Percentiles rank a stretch among this genome's conserved stretches.
These are phyloP conservation scores for Leptopilina boulardi DNA, from an alignment of 1,140 invertebrate species.

Conservation along the genomic window DNA sequence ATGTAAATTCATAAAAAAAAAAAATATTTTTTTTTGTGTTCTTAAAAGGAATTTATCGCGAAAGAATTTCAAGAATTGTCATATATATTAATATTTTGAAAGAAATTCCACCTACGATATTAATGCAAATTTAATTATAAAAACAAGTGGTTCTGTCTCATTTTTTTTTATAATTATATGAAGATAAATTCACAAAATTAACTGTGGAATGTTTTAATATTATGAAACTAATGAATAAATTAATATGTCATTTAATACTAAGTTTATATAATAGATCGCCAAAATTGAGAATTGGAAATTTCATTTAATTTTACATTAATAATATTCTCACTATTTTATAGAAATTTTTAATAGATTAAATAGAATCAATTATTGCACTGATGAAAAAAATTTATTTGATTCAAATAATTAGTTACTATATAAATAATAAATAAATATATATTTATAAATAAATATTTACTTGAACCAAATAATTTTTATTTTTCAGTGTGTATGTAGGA, in stretches of 20 bases:
- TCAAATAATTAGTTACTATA: too few species aligned
- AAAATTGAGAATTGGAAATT: neutral
- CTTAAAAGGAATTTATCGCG: neutral
- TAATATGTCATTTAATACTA: neutral
- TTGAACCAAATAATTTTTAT: too few species aligned
- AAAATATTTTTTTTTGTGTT: neutral
- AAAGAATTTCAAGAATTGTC: neutral
- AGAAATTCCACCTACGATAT: neutral
- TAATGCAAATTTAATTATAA: slow-evolving; percentile 21
- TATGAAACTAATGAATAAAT: slow-evolving; percentile 2
- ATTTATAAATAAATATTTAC: too few species aligned
- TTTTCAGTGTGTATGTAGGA: too few species aligned
- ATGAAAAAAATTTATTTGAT: neutral
- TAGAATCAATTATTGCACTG: too few species aligned
- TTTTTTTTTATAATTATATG: neutral
- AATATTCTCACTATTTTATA: neutral
- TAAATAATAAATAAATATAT: too few species aligned
- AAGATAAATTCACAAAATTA: slow-evolving; percentile 12
- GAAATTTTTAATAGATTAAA: neutral
- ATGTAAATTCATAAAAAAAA: neutral
- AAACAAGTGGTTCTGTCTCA: slow-evolving; percentile 15
- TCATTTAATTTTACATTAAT: neutral
- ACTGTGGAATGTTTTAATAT: neutral
- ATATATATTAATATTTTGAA: neutral
- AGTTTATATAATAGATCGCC: neutral